These are phyloP conservation scores for Eidolon dupreanum DNA, from an alignment of 2,797 vertebrate genomes.

Conservation along the genomic window DNA sequence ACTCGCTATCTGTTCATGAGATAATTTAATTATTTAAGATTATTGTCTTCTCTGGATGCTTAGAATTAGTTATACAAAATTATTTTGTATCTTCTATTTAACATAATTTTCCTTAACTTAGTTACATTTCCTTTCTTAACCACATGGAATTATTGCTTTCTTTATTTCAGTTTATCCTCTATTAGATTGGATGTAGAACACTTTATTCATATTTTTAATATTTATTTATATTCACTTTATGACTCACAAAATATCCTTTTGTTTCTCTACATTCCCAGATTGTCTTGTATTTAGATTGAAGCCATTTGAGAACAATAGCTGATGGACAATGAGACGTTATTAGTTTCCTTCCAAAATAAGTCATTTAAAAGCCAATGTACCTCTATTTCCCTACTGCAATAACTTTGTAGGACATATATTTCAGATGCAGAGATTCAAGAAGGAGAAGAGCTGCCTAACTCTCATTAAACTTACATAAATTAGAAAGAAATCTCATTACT, in stretches of 20 bases:
- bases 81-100: background rate
- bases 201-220: conserved; percentile 2
- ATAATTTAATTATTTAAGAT: conserved; percentile 34
- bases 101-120: background rate
- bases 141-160: background rate
- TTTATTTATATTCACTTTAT: background rate
- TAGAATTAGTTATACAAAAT: background rate
- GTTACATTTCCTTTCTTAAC: background rate
- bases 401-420: background rate
- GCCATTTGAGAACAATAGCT: background rate
- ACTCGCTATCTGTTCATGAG: background rate
- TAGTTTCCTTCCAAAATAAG: background rate
- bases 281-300: background rate
- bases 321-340: background rate
- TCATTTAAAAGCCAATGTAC: background rate
- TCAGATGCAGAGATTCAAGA: background rate
- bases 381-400: background rate
- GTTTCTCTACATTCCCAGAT: background rate
- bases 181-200: background rate
- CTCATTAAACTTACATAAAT: background rate
- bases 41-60: background rate
- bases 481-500: conserved; percentile 12
- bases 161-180: background rate
- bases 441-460: background rate
- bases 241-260: background rate